Base-by-base conservation (phyloP, 2,888 invertebrate genomes). In the Lasioglossum leucozonium region DNA sequence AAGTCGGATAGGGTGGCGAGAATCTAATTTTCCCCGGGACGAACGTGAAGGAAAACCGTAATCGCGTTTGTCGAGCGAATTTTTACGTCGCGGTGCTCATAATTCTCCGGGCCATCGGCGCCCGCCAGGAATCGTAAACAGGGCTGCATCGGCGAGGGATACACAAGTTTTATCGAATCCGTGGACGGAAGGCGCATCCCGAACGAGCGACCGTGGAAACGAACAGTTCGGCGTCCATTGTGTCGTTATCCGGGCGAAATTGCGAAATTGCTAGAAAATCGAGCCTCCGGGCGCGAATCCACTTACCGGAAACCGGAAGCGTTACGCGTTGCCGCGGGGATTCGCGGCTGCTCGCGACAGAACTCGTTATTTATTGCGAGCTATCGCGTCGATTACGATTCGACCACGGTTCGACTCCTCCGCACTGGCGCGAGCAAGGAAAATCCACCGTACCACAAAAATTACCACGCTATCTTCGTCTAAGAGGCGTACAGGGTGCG, bases 131-230 rank as follows among this genome's bases (percentile, higher is more conserved):
- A 55, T 62, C 55, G 71, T 51, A 82, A 71, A 72, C 37, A 42
- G 16, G 26, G 58, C 55, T 62, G 40, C 18, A 73, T 47, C 67
- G 40, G 4, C 6, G 3, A 72, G 47, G 74, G 58, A 83, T 79
- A 42, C 76, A 77, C 76, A 77, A 74, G 72, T 83, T 88, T 88
- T 81, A 82, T 82, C 22, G 73, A 69, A 76, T 72, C 62, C 37
- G n/a, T 37, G 40, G 30, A 62, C 73, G 73, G 58, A 79, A 62
- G 30, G 34, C n/a, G 77, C 73, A 22, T 79, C 62, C 71, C 26
- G 73, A 69, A 79, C 79, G 30, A 65, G 65, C 65, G 55, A 55
- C 55, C n/a, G 42, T 26, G 22, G 3, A 18, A 51, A 40, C 22
- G 62, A 51, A 72, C 51, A 40, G 34, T n/a, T 44, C 22, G 30